phyloP scores from a whole-genome alignment of 2,113 vertebrate species.

The Pao palembangensis region DNA sequence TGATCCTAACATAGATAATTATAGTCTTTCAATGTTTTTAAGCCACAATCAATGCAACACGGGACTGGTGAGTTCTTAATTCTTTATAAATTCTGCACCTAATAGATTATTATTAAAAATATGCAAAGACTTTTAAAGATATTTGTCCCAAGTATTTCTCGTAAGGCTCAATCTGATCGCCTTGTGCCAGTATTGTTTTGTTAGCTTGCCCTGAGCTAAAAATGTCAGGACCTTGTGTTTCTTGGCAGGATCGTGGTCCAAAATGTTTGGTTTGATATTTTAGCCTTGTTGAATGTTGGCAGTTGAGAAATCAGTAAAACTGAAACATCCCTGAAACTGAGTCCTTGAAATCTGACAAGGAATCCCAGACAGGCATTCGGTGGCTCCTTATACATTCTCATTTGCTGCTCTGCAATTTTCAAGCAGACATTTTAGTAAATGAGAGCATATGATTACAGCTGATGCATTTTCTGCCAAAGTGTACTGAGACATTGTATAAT shows the following conservation, averaged over 20 bases:
- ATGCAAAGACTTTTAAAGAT: too few species aligned
- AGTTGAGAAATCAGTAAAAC: slow-evolving; percentile 18
- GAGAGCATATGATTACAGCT: slow-evolving; percentile 71
- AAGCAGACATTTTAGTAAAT: slow-evolving; percentile 36
- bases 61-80: too few species aligned
- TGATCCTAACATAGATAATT: too few species aligned
- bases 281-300: slow-evolving; percentile 21
- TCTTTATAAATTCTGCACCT: too few species aligned
- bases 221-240: slow-evolving; percentile 46
- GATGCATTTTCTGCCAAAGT: slow-evolving; percentile 59
- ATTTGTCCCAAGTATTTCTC: too few species aligned
- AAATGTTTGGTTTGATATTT: slow-evolving; percentile 53
- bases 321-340: slow-evolving; percentile 16
- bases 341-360: slow-evolving; percentile 31
- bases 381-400: slow-evolving; percentile 29
- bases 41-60: too few species aligned
- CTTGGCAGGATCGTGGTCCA: slow-evolving; percentile 47
- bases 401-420: slow-evolving; percentile 65
- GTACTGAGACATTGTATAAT: slow-evolving; percentile 71
- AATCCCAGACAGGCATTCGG: slow-evolving; percentile 17
- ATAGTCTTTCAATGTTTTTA: too few species aligned
- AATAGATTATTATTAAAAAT: too few species aligned
- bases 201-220: slow-evolving; percentile 35
- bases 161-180: neutral
- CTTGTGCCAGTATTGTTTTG: slow-evolving; percentile 6